Evolutionary conservation across 2,888 invertebrate genomes (phyloP), one percentile per base, ranked within the genome.

Genomic region (Callyntrura sp.): DNA sequence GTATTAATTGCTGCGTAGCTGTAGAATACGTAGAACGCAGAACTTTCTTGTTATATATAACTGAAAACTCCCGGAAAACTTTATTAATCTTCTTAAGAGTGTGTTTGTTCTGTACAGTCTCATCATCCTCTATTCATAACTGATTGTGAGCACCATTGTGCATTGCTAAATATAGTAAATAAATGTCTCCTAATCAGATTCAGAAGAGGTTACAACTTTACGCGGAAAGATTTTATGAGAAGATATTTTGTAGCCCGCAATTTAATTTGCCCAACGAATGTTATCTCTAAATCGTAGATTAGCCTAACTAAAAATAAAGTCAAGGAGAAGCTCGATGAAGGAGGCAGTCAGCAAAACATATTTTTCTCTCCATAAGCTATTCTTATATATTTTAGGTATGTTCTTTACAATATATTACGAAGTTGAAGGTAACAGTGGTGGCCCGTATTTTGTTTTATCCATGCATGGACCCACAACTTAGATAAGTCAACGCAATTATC

Each of bases 31-130:
- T 6, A 11, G 48, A 35, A 35, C 35, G 2, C 6, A 48, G 48
- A 12, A 51, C 51, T 14, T n/a, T 51, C 9, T 8, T n/a, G n/a
- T 5, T 51, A n/a, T 51, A 51, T 51, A 51, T 51, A 35, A 35
- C 35, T 35, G 35, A 35, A 35, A 35, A 35, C 3, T 35, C 6
- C 17, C 1, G 6, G 23, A 25, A n/a, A 76, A 76, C 51, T 76
- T 76, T 76, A 25, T 55, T 76, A 76, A 76, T 76, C 76, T 76
- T 76, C 76, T 76, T 76, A 76, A 76, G 51, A 51, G 76, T 76
- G 25, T 70, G n/a, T n/a, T 17, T 43, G 17, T 35, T n/a, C 43
- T n/a, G 20, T n/a, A 6, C 6, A 43, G 4, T 35, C 17, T 8
- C 68, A 12, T 43, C 76, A 23, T 51, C 20, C 76, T n/a, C 23